Evolutionary conservation across 2,888 invertebrate genomes (phyloP).

Genomic region (Sicus ferrugineus): DNA sequence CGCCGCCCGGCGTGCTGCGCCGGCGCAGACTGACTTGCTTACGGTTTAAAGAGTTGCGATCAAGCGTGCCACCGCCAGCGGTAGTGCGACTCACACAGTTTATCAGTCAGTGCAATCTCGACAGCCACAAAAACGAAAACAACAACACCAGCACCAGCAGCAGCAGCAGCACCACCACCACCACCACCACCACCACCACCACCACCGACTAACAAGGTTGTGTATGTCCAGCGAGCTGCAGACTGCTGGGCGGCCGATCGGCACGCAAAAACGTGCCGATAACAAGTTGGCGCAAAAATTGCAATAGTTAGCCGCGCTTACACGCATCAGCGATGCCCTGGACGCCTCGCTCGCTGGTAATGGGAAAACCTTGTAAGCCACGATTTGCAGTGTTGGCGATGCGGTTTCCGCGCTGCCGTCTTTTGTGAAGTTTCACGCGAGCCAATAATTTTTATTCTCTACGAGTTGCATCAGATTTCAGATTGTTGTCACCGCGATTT

Average conservation of each 20-base stretch:
- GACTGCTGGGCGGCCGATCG: neutral
- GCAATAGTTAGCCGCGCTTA: slow-evolving; percentile 5
- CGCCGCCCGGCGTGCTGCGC: neutral
- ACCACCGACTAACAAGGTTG: slow-evolving; percentile 19
- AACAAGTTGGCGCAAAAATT: slow-evolving; percentile 18
- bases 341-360: neutral
- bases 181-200: slow-evolving; percentile 7
- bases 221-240: neutral
- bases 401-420: neutral
- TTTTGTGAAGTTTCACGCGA: neutral
- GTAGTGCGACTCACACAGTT: slow-evolving; percentile 34
- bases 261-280: neutral
- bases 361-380: slow-evolving; percentile 30
- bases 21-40: neutral
- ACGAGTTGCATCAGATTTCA: slow-evolving; percentile 2
- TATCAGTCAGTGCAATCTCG: slow-evolving; percentile 43
- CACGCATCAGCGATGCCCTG: slow-evolving; percentile 13
- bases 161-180: slow-evolving; percentile 6
- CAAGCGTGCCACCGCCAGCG: slow-evolving; percentile 35
- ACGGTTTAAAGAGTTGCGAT: neutral
- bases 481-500: slow-evolving; percentile 15
- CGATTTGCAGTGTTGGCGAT: slow-evolving; percentile 7
- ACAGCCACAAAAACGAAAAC: slow-evolving; percentile 43
- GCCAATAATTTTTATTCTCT: slow-evolving; percentile 6
- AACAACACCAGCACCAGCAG: neutral